Percentiles rank a stretch among this genome's conserved stretches.
phyloP scores from a whole-genome alignment of 2,113 vertebrate genomes.

The Scomber colias region DNA sequence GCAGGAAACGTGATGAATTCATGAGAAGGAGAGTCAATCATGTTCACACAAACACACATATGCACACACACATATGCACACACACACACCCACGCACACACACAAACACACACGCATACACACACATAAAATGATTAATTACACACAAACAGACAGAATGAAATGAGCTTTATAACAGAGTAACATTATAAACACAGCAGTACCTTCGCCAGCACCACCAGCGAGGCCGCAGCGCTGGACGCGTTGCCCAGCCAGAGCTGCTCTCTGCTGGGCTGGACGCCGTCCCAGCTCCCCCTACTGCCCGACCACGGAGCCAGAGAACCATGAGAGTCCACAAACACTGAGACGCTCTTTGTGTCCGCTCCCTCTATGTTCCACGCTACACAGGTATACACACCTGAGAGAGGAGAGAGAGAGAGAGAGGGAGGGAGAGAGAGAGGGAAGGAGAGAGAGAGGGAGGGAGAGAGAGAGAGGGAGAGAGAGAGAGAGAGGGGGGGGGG shows the following conservation, averaged over 20 bases:
- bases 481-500: no score
- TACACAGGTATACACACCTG: constrained; percentile 88
- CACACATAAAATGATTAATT: no score
- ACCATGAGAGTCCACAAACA: constrained; percentile 77
- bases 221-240: constrained; percentile 60
- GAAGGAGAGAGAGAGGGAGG: no score
- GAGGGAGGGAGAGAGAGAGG: not conserved
- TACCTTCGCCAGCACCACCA: constrained; percentile 85
- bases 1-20: not conserved
- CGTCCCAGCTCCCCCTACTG: not conserved
- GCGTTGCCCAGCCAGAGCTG: constrained; percentile 47
- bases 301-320: constrained; percentile 31
- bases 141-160: not conserved
- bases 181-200: not conserved
- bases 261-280: constrained; percentile 41
- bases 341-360: constrained; percentile 82
- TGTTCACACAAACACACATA: no score
- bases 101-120: no score
- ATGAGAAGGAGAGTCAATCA: no score
- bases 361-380: constrained; percentile 87
- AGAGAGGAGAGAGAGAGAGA: not conserved
- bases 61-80: no score
- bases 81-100: no score
- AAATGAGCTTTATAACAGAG: no score
- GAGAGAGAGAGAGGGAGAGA: no score